Percentiles rank a stretch among this genome's conserved stretches.
Conservation (phyloP, 2,113 vertebrate genomes). For the Sarotherodon lohbergeri region DNA sequence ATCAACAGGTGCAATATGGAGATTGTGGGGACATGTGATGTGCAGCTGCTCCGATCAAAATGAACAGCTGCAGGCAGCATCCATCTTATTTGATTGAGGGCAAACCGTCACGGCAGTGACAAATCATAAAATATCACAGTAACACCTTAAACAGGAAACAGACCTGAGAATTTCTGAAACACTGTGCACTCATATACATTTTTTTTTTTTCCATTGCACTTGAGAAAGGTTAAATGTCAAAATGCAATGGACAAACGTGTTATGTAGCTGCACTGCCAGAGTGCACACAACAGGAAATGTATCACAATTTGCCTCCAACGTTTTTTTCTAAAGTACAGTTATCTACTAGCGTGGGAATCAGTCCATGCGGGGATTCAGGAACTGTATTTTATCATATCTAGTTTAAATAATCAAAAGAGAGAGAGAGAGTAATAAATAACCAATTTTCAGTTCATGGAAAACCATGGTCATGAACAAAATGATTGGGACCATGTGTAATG, state of each 20-base stretch:
- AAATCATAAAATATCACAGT: background rate
- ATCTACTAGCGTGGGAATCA: background rate
- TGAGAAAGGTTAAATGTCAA: background rate
- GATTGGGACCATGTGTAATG: background rate
- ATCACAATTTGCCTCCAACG: background rate
- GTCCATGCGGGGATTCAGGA: background rate
- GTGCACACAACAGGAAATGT: background rate
- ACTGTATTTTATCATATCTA: background rate
- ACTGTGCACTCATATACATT: background rate
- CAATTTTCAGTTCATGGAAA: background rate
- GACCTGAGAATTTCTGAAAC: background rate
- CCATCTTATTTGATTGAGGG: constrained; percentile 19
- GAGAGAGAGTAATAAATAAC: background rate
- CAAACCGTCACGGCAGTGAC: background rate
- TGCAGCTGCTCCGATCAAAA: constrained; percentile 2
- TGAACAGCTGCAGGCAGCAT: constrained; percentile 4
- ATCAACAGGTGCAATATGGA: constrained; percentile 27
- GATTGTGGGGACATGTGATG: background rate
- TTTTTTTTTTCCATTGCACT: background rate
- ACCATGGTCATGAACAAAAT: background rate
- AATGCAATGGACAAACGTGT: background rate
- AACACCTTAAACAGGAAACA: background rate
- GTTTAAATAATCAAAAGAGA: background rate
- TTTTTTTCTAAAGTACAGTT: background rate
- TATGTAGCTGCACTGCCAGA: background rate